A percentile compares a stretch with the other conserved stretches of the same genome.
These are phyloP conservation scores for Magallana angulata DNA, from an alignment of 1,140 invertebrate species.

Conservation along the genomic window DNA sequence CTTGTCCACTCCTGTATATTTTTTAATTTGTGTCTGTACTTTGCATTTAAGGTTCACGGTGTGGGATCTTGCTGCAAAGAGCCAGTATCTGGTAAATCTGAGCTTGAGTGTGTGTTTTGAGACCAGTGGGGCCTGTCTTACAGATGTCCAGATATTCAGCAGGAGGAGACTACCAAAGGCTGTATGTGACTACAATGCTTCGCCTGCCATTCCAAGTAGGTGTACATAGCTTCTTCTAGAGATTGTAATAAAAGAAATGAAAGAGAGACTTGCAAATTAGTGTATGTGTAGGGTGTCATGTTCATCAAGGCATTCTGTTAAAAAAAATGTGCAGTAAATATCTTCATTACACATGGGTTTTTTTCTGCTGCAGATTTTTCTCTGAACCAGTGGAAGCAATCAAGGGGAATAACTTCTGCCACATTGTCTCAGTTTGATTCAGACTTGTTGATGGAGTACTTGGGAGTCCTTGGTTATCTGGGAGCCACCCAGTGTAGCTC, in stretches of 20 bases:
- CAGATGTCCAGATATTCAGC: slow-evolving; percentile 23
- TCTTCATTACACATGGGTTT: background rate
- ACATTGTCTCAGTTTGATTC: background rate
- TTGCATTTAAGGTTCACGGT: slow-evolving; percentile 23
- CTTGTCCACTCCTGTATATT: too few relatives aligned
- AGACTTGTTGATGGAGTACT: slow-evolving; percentile 40
- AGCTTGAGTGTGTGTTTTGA: slow-evolving; percentile 43
- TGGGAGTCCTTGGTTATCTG: slow-evolving; percentile 43
- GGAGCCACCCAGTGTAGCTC: slow-evolving; percentile 18
- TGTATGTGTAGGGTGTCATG: background rate
- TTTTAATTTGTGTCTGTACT: too few relatives aligned
- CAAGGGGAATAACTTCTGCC: slow-evolving; percentile 12
- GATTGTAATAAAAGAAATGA: too few relatives aligned
- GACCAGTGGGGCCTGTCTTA: slow-evolving; percentile 25
- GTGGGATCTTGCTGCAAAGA: slow-evolving; percentile 34
- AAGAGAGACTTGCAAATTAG: too few relatives aligned
- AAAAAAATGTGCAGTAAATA: background rate
- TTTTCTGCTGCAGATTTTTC: slow-evolving; percentile 9
- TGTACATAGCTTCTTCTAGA: background rate
- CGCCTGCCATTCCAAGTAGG: slow-evolving; percentile 30
- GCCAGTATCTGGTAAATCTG: slow-evolving; percentile 37
- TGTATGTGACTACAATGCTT: background rate
- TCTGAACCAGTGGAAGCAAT: slow-evolving; percentile 7
- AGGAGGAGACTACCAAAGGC: slow-evolving; percentile 19
- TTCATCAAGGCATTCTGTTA: background rate